These are phyloP conservation scores for Nomada hirtipes DNA, from an alignment of 2,888 invertebrate genomes.

Conservation along the genomic window DNA sequence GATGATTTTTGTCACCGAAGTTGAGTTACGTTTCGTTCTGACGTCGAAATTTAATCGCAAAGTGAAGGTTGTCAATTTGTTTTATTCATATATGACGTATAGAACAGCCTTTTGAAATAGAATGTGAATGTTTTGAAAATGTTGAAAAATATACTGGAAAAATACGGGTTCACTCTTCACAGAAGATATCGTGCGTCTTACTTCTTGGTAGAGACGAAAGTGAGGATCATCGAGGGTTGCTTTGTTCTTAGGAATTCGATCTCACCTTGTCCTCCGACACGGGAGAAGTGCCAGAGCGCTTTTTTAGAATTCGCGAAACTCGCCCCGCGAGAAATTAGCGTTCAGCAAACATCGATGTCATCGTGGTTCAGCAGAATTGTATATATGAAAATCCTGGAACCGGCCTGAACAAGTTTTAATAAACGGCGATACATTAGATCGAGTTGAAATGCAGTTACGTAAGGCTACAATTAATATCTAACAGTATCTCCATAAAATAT, in stretches of 20 bases:
- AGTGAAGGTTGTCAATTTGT: too few species aligned
- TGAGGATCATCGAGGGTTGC: not conserved
- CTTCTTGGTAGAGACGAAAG: slow-evolving; percentile 18
- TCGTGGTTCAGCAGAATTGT: not conserved
- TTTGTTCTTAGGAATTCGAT: slow-evolving; percentile 1
- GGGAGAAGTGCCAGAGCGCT: slow-evolving; percentile 50
- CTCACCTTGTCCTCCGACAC: slow-evolving; percentile 26
- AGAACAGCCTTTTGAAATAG: too few species aligned
- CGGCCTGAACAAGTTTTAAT: not conserved
- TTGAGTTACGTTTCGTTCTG: too few species aligned
- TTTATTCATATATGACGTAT: too few species aligned
- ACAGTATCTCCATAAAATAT: too few species aligned
- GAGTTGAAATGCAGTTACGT: too few species aligned
- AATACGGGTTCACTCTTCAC: not conserved
- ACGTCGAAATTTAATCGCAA: too few species aligned
- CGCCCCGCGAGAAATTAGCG: not conserved
- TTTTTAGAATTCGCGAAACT: slow-evolving; percentile 13
- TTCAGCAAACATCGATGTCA: not conserved
- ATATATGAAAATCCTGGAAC: not conserved
- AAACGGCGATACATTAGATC: not conserved
- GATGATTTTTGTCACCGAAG: too few species aligned
- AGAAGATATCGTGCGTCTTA: not conserved
- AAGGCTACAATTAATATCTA: too few species aligned
- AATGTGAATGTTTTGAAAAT: not conserved
- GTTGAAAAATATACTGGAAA: not conserved